These are phyloP conservation scores for Phoenoteleia sp. DNA, from an alignment of 2,888 invertebrate species.

Conservation along the genomic window DNA sequence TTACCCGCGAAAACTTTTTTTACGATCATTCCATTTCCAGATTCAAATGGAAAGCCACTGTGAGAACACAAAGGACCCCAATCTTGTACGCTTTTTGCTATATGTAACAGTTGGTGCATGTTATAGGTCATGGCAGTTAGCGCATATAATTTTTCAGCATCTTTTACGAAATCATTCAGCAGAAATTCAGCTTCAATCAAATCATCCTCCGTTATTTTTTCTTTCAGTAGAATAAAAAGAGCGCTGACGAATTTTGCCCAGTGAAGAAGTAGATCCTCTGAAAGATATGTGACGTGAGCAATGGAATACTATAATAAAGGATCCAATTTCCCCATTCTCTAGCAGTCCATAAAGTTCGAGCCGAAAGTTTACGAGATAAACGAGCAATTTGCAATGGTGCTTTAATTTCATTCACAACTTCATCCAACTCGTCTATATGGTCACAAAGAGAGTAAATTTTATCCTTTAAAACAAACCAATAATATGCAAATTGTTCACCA, in stretches of 20 bases:
- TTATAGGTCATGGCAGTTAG: conserved; percentile 51
- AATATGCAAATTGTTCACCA: conserved; percentile 53
- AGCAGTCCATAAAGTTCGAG: conserved; percentile 24
- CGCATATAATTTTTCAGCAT: conserved; percentile 26
- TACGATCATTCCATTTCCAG: conserved; percentile 18
- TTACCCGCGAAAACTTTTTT: conserved; percentile 35
- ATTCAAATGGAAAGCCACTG: conserved; percentile 54
- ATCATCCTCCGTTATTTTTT: not conserved
- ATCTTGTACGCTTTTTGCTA: conserved; percentile 45
- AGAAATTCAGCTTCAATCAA: conserved; percentile 24
- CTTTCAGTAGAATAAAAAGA: conserved; percentile 11
- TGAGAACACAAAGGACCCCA: conserved; percentile 55
- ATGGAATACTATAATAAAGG: not conserved
- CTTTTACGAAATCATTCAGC: conserved; percentile 10
- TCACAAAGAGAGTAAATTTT: not conserved
- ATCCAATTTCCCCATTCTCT: conserved; percentile 22
- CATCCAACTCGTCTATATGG: not conserved
- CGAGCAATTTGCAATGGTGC: conserved; percentile 11
- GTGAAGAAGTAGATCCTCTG: not conserved
- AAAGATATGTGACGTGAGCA: not conserved
- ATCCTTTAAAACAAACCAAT: conserved; percentile 46
- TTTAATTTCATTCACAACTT: not conserved
- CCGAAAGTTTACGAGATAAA: conserved; percentile 6
- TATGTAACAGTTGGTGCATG: conserved; percentile 53
- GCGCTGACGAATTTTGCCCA: conserved; percentile 30